Conservation (phyloP, 2,113 vertebrate genomes). For the Ginglymostoma cirratum region DNA sequence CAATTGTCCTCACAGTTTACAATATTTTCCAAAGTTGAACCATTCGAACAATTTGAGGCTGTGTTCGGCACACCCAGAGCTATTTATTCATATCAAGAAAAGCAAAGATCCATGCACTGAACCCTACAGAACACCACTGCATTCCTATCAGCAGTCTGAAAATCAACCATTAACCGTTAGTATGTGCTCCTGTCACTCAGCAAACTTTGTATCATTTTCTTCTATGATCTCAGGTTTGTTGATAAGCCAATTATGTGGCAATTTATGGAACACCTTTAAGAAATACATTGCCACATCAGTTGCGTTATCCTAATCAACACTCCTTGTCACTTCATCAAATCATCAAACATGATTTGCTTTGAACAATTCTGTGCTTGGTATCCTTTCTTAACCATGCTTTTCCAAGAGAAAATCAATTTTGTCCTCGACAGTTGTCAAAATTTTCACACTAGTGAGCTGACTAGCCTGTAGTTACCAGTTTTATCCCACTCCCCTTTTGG, state of each 20-base stretch:
- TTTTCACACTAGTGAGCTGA: not conserved
- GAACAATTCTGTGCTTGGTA: not conserved
- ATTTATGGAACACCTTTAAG: no score
- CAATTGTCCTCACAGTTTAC: no score
- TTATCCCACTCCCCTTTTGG: not conserved
- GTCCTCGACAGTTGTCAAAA: not conserved
- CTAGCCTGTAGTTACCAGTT: not conserved
- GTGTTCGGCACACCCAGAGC: not conserved
- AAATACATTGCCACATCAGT: no score
- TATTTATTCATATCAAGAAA: not conserved
- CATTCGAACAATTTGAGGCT: not conserved
- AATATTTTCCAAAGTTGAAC: no score
- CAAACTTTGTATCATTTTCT: not conserved
- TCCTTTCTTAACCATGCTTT: not conserved
- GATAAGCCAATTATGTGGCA: no score
- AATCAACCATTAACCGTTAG: not conserved
- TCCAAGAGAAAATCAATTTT: not conserved
- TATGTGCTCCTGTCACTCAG: not conserved
- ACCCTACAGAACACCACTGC: not conserved
- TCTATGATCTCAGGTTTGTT: not conserved
- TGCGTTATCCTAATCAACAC: no score
- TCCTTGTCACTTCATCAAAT: not conserved
- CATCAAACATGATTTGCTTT: no score
- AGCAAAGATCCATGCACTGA: not conserved
- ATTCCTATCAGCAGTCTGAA: not conserved